Evolutionary conservation across 2,797 vertebrate species (phyloP), one percentile per base, ranked within the genome.

Genomic region (Melanotaenia trifasciata): DNA sequence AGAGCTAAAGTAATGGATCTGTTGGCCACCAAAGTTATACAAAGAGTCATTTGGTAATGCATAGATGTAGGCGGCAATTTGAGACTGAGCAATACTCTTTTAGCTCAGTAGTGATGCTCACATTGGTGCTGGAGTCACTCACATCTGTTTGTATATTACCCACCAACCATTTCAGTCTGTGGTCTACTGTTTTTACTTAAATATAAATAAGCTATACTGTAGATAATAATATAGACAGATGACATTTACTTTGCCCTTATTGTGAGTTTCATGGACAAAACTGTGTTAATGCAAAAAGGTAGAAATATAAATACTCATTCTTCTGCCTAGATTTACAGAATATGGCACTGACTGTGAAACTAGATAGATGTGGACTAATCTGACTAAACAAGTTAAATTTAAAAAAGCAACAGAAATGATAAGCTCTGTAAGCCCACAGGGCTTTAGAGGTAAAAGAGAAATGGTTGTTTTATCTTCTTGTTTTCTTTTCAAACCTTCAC

Each of bases 11-110:
- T 35, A 58, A 58, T 53, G 32, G 24, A 26, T 58, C 68, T 53
- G 54, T 63, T 77, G 20, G 35, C 24, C 50, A 35, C 56, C 36
- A 50, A 4, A 28, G 38, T 50, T 30, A 35, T 56, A 74, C 38
- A 43, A 53, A 62, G 38, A 47, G 24, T 53, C 30, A 4, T 76
- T 69, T 28, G 40, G 14, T 60, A 59, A 67, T 35, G 14, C 43
- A 71, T 33, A 67, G 68, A 72, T 56, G 28, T 16, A 60, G 43
- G 36, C 9, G 32, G 57, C 43, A 63, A 59, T 76, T 61, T 38
- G n/a, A 67, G 20, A 53, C 38, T 58, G 2, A 1, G 14, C 5
- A 45, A 20, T 30, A 67, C 56, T 57, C 5, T 57, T 56, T 67
- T 22, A 12, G 33, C 38, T 40, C 38, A 40, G 20, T 1, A 36